Conservation (phyloP, 37 sponge, comb jelly and placozoan genomes). For the Theonella swinhoei region DNA sequence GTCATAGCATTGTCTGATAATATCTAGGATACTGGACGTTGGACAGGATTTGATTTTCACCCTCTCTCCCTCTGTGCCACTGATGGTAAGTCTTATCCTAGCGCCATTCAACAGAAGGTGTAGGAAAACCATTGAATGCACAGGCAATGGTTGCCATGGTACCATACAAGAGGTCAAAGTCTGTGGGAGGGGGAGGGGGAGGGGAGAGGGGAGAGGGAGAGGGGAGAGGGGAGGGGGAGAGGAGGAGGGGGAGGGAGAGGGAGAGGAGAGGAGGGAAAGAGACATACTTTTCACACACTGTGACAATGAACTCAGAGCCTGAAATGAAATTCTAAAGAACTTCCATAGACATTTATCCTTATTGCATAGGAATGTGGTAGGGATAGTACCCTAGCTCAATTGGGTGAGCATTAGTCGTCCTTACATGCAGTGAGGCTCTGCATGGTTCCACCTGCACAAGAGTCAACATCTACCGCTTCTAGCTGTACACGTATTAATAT, state of each 20-base stretch:
- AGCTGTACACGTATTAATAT: too few species aligned
- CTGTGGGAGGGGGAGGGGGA: constrained; percentile 49
- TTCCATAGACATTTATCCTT: constrained; percentile 21
- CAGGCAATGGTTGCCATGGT: constrained; percentile 68
- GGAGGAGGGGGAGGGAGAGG: too few species aligned
- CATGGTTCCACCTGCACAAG: too few species aligned
- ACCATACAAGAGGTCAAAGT: constrained; percentile 34
- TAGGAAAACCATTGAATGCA: constrained; percentile 74
- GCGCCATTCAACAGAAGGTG: constrained; percentile 68
- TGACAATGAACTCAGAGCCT: too few species aligned
- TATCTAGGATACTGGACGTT: constrained; percentile 64
- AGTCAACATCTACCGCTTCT: too few species aligned
- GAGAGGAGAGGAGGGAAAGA: too few species aligned
- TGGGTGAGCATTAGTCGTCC: too few species aligned
- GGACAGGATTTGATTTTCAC: constrained; percentile 39
- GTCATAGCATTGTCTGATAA: constrained; percentile 14
- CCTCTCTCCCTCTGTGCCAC: background rate
- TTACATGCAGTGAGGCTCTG: too few species aligned
- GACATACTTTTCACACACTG: too few species aligned
- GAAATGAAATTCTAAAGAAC: constrained; percentile 8
- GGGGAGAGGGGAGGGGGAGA: background rate
- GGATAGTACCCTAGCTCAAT: constrained; percentile 53
- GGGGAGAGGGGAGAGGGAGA: constrained; percentile 53
- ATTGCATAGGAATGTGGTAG: constrained; percentile 41
- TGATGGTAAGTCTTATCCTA: constrained; percentile 15